phyloP scores from a whole-genome alignment of 2,113 vertebrate genomes.

The Pao palembangensis region DNA sequence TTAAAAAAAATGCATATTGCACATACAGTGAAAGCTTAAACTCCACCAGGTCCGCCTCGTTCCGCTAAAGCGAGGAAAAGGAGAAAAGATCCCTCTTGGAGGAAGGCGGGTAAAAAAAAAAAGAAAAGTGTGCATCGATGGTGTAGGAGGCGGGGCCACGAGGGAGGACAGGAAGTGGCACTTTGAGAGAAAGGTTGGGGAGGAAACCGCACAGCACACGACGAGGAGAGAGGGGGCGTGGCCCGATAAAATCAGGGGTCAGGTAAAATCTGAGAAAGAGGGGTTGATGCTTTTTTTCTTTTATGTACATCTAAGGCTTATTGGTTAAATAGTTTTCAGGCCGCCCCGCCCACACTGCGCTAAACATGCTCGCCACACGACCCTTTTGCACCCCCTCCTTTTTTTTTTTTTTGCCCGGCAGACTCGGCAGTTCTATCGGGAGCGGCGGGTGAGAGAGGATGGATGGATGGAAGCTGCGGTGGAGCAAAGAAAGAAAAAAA shows the following conservation, averaged over 20 bases:
- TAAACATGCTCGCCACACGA: conserved; percentile 40
- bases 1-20: conserved; percentile 95
- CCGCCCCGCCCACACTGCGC: conserved; percentile 83
- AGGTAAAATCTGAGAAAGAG: conserved; percentile 77
- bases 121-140: conserved; percentile 7
- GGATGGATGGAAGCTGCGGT: conserved; percentile 31
- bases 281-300: conserved; percentile 64
- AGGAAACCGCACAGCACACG: conserved; percentile 68
- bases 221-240: conserved; percentile 77
- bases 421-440: conserved; percentile 85
- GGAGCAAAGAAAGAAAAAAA: conserved; percentile 11
- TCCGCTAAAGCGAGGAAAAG: conserved; percentile 71
- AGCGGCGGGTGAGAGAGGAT: conserved; percentile 64
- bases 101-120: conserved; percentile 48
- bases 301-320: conserved; percentile 99
- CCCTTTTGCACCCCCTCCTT: conserved; percentile 11
- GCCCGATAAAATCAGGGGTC: conserved; percentile 86
- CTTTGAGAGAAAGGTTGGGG: conserved; percentile 34
- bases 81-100: conserved; percentile 51
- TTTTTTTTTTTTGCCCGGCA: conserved; percentile 88
- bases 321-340: conserved; percentile 95
- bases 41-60: conserved; percentile 82
- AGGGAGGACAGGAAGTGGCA: conserved; percentile 46
- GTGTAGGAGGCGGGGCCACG: conserved; percentile 16
- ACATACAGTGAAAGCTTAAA: conserved; percentile 95